Conservation (phyloP, 2,797 vertebrate species). For the Anguilla pacifica region DNA sequence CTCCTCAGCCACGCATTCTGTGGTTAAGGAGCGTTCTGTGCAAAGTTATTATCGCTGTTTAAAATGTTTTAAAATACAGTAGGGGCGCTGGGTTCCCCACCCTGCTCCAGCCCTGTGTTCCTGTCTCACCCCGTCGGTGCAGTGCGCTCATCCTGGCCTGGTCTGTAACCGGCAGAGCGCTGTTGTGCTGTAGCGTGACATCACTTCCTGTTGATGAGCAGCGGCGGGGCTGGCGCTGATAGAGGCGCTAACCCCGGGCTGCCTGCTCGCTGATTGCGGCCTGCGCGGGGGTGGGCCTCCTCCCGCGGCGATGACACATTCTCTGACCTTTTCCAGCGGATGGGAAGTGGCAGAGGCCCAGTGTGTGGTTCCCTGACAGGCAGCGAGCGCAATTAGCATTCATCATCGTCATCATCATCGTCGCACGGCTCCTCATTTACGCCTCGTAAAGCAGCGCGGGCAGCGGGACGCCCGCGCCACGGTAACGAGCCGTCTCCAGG, state of each 20-base stretch:
- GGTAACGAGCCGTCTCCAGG: background rate
- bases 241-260: background rate
- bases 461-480: background rate
- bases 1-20: background rate
- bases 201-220: background rate
- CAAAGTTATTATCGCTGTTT: background rate
- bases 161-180: background rate
- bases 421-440: background rate
- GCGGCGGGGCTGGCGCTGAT: background rate
- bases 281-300: background rate
- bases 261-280: background rate
- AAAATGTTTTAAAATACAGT: background rate
- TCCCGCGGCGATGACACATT: background rate
- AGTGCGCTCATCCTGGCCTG: background rate
- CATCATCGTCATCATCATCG: background rate
- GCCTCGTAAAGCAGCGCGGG: background rate
- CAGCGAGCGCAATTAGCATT: background rate
- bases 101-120: background rate
- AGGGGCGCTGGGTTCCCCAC: background rate
- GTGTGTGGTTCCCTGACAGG: background rate
- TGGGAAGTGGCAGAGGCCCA: background rate
- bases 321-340: background rate
- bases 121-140: background rate
- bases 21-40: background rate
- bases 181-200: background rate